Percentiles rank a stretch among this genome's conserved stretches.
phyloP scores from a whole-genome alignment of 2,797 vertebrate species.

The Petrocephalus sullivani region DNA sequence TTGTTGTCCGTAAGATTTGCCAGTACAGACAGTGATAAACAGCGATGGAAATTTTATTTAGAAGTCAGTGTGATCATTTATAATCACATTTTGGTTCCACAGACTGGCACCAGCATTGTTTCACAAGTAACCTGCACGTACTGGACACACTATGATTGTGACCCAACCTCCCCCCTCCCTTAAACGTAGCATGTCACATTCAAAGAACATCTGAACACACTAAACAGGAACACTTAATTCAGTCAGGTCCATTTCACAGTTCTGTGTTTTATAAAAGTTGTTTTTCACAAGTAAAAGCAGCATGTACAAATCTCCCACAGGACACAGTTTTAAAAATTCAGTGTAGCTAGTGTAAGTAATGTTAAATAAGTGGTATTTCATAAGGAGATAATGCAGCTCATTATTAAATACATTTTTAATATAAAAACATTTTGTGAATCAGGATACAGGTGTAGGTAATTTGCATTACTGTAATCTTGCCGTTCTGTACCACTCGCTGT shows the following conservation, averaged over 20 bases:
- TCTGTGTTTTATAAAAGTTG: background rate
- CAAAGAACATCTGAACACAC: background rate
- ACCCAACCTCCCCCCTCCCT: background rate
- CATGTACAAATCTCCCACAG: background rate
- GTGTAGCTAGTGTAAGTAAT: background rate
- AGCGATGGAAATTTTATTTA: conserved; percentile 4
- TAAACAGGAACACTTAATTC: background rate
- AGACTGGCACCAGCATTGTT: background rate
- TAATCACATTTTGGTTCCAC: background rate
- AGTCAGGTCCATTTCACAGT: background rate
- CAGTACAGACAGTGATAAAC: background rate
- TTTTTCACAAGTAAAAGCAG: conserved; percentile 11
- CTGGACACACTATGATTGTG: background rate
- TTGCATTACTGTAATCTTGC: conserved; percentile 22
- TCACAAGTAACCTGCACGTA: background rate
- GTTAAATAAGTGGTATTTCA: conserved; percentile 9
- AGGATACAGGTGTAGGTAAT: conserved; percentile 28
- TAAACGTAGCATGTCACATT: background rate
- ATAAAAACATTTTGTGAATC: conserved; percentile 34
- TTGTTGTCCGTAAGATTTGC: background rate
- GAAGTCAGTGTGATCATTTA: background rate
- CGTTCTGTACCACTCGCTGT: background rate
- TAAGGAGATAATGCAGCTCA: conserved; percentile 4
- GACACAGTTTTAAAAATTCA: background rate
- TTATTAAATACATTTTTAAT: conserved; percentile 24